A percentile compares a stretch with the other conserved stretches of the same genome.
Conservation (phyloP, 2,113 vertebrate species). For the Rhabdomys dilectus region DNA sequence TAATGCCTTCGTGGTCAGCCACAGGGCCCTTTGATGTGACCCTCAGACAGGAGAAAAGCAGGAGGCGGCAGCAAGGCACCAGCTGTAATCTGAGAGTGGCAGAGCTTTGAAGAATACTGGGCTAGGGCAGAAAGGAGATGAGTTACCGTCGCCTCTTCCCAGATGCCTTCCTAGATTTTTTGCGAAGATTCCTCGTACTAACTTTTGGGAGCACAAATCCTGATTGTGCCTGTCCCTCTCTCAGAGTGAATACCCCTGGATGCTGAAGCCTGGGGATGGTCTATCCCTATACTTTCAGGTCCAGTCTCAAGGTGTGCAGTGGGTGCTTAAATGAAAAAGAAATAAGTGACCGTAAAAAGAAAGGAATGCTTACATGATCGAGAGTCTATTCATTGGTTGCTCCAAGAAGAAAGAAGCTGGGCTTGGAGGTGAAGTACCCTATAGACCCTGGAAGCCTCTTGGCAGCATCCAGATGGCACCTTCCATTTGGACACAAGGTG, state of each 20-base stretch:
- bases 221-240: not conserved
- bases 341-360: not conserved
- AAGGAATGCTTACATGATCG: not conserved
- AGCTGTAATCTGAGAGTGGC: not conserved
- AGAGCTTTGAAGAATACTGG: not conserved
- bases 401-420: not conserved
- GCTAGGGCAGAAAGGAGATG: not conserved
- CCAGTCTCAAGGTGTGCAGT: not conserved
- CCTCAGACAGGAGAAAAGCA: not conserved
- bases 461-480: not conserved
- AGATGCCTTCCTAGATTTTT: not conserved
- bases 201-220: not conserved
- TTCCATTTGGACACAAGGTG: slow-evolving; percentile 41
- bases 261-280: not conserved
- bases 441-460: not conserved
- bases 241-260: not conserved
- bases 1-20: not conserved
- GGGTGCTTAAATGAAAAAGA: not conserved
- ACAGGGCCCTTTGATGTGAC: not conserved
- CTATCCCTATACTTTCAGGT: not conserved
- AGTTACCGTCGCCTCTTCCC: not conserved
- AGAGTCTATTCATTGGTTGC: not conserved
- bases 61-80: not conserved
- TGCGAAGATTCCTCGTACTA: not conserved
- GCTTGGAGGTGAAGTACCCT: not conserved